These are phyloP conservation scores for Papio anubis DNA, from an alignment of 2,113 vertebrate genomes.

Conservation along the genomic window DNA sequence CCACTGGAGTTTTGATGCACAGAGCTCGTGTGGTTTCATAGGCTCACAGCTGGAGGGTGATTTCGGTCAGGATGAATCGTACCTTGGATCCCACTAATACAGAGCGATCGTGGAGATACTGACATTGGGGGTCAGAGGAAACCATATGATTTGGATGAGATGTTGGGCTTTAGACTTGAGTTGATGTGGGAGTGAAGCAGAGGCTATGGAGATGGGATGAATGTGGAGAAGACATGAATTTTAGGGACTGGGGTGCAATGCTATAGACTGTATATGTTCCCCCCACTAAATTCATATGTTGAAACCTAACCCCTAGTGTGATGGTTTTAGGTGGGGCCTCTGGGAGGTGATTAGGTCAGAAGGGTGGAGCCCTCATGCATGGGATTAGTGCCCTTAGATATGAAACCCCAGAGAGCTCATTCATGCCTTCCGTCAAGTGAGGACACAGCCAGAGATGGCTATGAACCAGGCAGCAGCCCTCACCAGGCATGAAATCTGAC, in stretches of 20 bases:
- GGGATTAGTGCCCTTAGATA: not conserved
- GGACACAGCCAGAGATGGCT: not conserved
- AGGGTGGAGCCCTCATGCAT: not conserved
- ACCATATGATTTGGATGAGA: not conserved
- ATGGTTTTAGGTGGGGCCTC: not conserved
- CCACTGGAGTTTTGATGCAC: not conserved
- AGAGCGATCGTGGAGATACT: fast-evolving
- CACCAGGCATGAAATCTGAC: not conserved
- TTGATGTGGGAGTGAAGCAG: not conserved
- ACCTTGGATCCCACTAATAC: not conserved
- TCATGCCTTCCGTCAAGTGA: not conserved
- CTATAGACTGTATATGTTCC: not conserved
- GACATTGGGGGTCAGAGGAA: too few species aligned
- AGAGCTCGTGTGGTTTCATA: not conserved
- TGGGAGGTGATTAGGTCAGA: not conserved
- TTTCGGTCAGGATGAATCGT: not conserved
- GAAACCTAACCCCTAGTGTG: not conserved
- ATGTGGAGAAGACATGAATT: not conserved
- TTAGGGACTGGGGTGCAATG: not conserved
- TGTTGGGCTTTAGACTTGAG: not conserved
- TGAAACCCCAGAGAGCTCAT: not conserved
- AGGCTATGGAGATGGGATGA: not conserved
- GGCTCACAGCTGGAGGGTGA: not conserved
- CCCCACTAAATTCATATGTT: not conserved
- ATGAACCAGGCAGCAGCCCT: not conserved